Percentiles rank a stretch among this genome's conserved stretches.
Conservation (phyloP, 2,113 vertebrate genomes). For the Bothrops jararaca region DNA sequence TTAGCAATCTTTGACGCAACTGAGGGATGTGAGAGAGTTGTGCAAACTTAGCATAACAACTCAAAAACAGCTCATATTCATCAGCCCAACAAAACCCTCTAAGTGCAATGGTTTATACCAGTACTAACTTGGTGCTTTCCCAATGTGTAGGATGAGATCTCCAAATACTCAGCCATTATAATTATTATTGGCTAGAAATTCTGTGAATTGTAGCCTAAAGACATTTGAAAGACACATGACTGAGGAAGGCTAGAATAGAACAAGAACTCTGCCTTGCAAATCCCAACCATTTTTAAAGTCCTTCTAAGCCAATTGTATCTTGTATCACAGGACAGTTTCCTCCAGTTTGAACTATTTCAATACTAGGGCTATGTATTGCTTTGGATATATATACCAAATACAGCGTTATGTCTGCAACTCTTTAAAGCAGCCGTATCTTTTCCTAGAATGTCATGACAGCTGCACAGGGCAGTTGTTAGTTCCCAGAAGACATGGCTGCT, state of each 20-base stretch:
- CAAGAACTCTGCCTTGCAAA: background rate
- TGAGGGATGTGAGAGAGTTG: background rate
- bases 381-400: background rate
- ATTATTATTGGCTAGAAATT: background rate
- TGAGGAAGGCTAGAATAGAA: background rate
- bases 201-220: background rate
- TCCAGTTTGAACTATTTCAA: background rate
- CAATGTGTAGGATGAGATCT: background rate
- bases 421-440: background rate
- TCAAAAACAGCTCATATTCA: background rate
- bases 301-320: background rate
- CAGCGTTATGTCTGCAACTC: background rate
- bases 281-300: background rate
- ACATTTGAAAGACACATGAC: background rate
- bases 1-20: background rate
- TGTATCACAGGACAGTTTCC: background rate
- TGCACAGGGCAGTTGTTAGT: background rate
- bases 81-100: background rate
- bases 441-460: background rate
- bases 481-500: background rate
- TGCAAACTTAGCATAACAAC: background rate
- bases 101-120: background rate
- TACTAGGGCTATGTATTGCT: background rate
- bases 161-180: background rate
- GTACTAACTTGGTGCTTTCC: background rate